A percentile compares a stretch with the other conserved stretches of the same genome.
These are phyloP conservation scores for Triplophysa yarkandensis DNA, from an alignment of 2,797 vertebrate species.

Conservation along the genomic window DNA sequence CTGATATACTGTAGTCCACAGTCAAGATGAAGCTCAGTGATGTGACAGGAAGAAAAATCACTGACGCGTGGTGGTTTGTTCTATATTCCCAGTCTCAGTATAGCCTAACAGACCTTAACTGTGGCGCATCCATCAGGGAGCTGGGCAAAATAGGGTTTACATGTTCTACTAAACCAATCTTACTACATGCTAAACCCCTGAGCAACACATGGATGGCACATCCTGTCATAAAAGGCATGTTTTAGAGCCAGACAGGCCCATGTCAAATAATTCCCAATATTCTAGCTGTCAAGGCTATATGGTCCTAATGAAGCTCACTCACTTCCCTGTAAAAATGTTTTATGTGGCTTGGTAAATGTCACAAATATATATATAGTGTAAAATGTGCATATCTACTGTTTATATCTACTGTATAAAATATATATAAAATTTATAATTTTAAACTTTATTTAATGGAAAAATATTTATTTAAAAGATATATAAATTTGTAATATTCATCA, in stretches of 20 bases:
- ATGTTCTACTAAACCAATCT: conserved; percentile 20
- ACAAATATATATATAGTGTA: too few species aligned
- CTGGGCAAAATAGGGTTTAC: conserved; percentile 5
- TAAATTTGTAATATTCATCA: too few species aligned
- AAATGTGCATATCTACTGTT: too few species aligned
- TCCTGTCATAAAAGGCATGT: conserved; percentile 23
- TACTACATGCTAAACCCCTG: conserved; percentile 18
- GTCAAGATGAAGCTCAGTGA: background rate
- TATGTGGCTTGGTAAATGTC: too few species aligned
- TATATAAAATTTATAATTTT: too few species aligned
- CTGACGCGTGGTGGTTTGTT: background rate
- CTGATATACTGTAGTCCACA: conserved; percentile 2
- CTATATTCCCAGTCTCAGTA: too few species aligned
- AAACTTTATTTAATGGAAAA: too few species aligned
- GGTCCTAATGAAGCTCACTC: background rate
- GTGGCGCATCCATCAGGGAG: background rate
- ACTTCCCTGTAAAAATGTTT: too few species aligned
- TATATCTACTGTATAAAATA: too few species aligned
- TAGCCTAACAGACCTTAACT: background rate
- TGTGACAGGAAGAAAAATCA: background rate
- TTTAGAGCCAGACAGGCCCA: conserved; percentile 1
- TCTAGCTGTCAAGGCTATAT: conserved; percentile 1
- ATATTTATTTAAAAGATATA: too few species aligned
- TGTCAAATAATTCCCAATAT: conserved; percentile 20
- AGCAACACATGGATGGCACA: conserved; percentile 17